Evolutionary conservation across 2,888 invertebrate species (phyloP).

Genomic region (Podabrus alpinus): DNA sequence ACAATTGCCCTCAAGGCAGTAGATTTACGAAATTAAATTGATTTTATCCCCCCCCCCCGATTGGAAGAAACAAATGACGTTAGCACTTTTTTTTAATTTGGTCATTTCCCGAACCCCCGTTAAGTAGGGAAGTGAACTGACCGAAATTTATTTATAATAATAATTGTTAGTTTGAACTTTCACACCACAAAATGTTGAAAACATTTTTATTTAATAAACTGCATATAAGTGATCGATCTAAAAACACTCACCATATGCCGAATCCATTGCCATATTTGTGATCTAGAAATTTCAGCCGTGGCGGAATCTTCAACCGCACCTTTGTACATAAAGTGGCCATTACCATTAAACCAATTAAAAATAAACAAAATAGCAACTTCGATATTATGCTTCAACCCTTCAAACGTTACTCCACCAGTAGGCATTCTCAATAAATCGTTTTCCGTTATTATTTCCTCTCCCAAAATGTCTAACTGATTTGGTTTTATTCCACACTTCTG

Average conservation of each 20-base stretch:
- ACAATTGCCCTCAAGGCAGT: too few species aligned
- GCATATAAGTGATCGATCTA: too few species aligned
- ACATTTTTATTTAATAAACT: too few species aligned
- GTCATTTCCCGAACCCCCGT: too few species aligned
- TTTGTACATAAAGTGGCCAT: constrained; percentile 68
- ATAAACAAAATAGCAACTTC: constrained; percentile 69
- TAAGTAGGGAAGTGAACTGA: too few species aligned
- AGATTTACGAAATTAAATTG: too few species aligned
- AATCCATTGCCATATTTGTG: constrained; percentile 77
- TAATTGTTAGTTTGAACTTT: too few species aligned
- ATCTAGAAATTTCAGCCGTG: constrained; percentile 74
- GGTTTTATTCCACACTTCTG: constrained; percentile 45
- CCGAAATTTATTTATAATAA: too few species aligned
- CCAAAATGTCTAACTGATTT: constrained; percentile 60
- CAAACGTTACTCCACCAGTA: constrained; percentile 65
- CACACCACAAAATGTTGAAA: too few species aligned
- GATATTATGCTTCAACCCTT: constrained; percentile 67
- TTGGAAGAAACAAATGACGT: too few species aligned
- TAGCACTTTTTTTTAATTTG: too few species aligned
- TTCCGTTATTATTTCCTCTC: constrained; percentile 55
- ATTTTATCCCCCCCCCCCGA: too few species aligned
- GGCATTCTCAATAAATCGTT: constrained; percentile 63
- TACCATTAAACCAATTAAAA: constrained; percentile 69
- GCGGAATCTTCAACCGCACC: constrained; percentile 74
- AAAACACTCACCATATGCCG: constrained; percentile 59